These are phyloP conservation scores for Thalassoma bifasciatum DNA, from an alignment of 2,113 vertebrate species.

Conservation along the genomic window DNA sequence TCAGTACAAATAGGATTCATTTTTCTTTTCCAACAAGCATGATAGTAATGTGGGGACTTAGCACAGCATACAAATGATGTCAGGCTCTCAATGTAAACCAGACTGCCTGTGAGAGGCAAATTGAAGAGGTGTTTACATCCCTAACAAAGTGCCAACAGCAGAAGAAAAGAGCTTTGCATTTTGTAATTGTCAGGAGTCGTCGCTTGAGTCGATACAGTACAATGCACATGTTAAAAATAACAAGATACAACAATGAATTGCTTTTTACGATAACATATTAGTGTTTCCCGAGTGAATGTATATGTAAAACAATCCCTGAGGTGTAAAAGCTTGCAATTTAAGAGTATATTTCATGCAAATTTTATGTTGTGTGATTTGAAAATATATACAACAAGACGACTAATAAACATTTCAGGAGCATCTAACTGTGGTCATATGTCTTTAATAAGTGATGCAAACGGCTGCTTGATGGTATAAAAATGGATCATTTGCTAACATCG, in stretches of 20 bases:
- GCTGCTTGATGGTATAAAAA: background rate
- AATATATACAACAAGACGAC: too few relatives aligned
- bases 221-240: constrained; percentile 6
- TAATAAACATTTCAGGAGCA: too few relatives aligned
- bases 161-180: background rate
- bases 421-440: background rate
- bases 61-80: constrained; percentile 50
- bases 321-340: background rate
- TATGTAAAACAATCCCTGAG: constrained; percentile 7
- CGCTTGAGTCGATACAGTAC: background rate
- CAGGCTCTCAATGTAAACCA: constrained; percentile 43
- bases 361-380: too few relatives aligned
- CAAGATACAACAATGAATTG: background rate
- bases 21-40: constrained; percentile 44
- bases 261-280: background rate
- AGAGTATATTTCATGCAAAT: background rate
- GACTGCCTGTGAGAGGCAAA: constrained; percentile 4
- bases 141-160: background rate
- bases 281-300: background rate
- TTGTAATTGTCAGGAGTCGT: background rate
- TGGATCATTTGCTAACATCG: background rate
- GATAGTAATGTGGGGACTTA: constrained; percentile 43
- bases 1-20: constrained; percentile 64
- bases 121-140: constrained; percentile 35
- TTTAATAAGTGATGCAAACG: background rate